Conservation (phyloP, 1,140 invertebrate genomes). For the Cydia pomonella region DNA sequence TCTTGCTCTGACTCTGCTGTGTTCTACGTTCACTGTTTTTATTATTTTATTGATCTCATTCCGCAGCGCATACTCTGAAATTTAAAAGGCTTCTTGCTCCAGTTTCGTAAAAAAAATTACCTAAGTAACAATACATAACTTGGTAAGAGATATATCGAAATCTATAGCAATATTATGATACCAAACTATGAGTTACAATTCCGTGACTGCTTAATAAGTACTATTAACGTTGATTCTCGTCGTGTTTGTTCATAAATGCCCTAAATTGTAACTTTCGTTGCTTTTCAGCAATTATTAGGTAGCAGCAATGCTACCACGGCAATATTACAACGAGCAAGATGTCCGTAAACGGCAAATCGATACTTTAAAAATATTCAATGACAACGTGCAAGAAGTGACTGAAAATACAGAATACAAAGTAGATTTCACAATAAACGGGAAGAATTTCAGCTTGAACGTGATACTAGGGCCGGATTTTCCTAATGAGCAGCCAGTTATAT, state of each 20-base stretch:
- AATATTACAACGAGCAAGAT: slow-evolving; percentile 74
- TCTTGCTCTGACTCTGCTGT: no score
- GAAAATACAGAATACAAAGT: slow-evolving; percentile 87
- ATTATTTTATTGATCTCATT: not conserved
- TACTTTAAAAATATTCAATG: slow-evolving; percentile 87
- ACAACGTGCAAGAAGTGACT: slow-evolving; percentile 86
- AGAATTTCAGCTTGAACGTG: slow-evolving; percentile 84
- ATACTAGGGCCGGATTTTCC: slow-evolving; percentile 86
- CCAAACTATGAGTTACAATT: not conserved
- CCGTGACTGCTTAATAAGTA: not conserved
- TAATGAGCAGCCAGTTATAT: slow-evolving; percentile 86
- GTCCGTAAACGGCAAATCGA: slow-evolving; percentile 84
- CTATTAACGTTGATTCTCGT: not conserved
- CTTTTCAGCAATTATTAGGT: slow-evolving; percentile 51
- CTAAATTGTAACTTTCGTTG: not conserved
- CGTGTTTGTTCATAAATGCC: not conserved
- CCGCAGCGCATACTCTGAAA: not conserved
- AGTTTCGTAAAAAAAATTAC: not conserved
- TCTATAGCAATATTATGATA: not conserved
- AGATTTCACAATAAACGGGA: slow-evolving; percentile 83
- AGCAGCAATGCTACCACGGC: slow-evolving; percentile 58
- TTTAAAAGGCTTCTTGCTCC: not conserved
- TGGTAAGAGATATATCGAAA: not conserved
- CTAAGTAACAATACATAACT: not conserved
- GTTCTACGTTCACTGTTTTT: not conserved